Base-by-base conservation (phyloP, 2,113 vertebrate species). In the Irena cyanogastra region DNA sequence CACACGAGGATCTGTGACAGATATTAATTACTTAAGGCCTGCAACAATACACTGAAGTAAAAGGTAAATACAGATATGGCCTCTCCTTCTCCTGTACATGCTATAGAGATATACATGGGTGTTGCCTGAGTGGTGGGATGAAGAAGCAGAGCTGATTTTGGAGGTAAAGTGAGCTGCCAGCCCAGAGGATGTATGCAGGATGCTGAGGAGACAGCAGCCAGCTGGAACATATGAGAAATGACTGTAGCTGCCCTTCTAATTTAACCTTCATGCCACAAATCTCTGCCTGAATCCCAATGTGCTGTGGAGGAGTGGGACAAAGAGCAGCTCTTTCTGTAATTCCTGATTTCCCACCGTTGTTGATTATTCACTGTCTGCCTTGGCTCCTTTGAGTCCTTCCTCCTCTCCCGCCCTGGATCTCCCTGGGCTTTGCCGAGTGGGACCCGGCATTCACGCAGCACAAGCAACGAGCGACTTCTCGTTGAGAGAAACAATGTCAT, bases 1-100 rank as follows among this genome's bases (percentile, higher is more conserved):
- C 59, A 42, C 7, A 10, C 7, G 22, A 95, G 35, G 70, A 74
- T 86, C 85, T 71, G 85, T 89, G 71, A 59, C 31, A 11, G 57
- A 16, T 94, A 81, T 88, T 95, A 92, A 88, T 96, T 95, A 90
- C 74, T 79, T 52, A n/a, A 37, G 76, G 23, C 53, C 54, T 64
- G 28, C 76, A 87, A 75, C 60, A 81, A 42, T 57, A 21, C 52
- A 71, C 33, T 89, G 6, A 85, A 87, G 59, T 76, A 47, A 80
- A 83, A 81, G 72, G 80, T 90, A 93, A 92, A 87, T 50, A 89
- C 2, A 42, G 61, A n/a, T 74, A 41, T 39, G 66, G 20, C 39
- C 9, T 78, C 49, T 69, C 30, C 39, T 52, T 61, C 84, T 78
- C 66, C 28, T 9, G 17, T 13, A n/a, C 26, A 39, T 30, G 3